Evolutionary conservation across 1,140 invertebrate species (phyloP), one percentile per base, ranked within the genome.

Genomic region (Nixonia krombeini): DNA sequence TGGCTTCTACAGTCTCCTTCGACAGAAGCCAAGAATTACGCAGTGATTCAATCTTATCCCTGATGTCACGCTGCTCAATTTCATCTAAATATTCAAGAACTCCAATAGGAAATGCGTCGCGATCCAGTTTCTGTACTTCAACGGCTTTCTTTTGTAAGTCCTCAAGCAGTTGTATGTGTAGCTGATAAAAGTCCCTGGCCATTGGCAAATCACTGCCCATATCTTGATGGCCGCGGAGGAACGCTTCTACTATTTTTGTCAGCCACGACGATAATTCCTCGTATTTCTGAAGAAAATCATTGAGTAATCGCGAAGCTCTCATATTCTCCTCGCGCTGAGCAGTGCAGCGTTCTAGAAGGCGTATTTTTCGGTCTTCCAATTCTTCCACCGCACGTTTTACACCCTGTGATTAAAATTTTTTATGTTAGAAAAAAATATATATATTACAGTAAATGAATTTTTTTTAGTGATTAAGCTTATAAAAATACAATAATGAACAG

Each of bases 251-350:
- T 7, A 91, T 90, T 44, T 87, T 88, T 2, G 86, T 86, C 16
- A 94, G 71, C 93, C 93, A 95, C 3, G 88, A 88, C 40, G 90
- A 87, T 17, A 94, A 78, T 49, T 89, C 87, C 56, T 92, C 90
- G 74, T 92, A 91, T 72, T 90, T 90, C 21, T 91, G 87, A 0
- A 91, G 82, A 79, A 94, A 95, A 28, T 87, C 85, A 18, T 88
- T 89, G 6, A 94, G 84, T 13, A 88, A 90, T 63, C 88, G 85
- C 18, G 90, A 89, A 8, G 91, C 87, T 67, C 90, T 87, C 38
- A 91, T 81, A 67, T 91, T 92, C 80, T 94, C 91, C 78, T 93
- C 91, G 49, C 87, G 88, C 68, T 92, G 89, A 17, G 89, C 89
- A 6, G 89, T 89, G 72, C 92, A 94, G 16, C 90, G 81, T 41